Conservation (phyloP, 2,113 vertebrate genomes). For the Polyodon spathula region DNA sequence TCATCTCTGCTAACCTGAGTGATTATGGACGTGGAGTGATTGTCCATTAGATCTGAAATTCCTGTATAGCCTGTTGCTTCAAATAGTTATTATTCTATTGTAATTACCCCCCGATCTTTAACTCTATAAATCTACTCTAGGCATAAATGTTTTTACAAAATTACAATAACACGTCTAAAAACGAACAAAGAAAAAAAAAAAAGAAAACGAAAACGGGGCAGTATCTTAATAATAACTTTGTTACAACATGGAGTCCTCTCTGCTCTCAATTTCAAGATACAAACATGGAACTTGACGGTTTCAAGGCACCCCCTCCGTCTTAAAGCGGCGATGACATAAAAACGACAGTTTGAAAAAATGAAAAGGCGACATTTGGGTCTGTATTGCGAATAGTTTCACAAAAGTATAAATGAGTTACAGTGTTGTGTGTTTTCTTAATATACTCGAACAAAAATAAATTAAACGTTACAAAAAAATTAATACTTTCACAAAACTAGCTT, state of each 20-base stretch:
- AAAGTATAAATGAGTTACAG: too few species aligned
- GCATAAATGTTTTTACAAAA: conserved; percentile 3
- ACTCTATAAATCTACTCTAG: conserved; percentile 20
- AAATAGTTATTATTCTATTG: conserved; percentile 20
- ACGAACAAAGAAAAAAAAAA: conserved; percentile 11
- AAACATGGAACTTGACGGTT: conserved; percentile 62
- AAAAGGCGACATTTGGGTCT: too few species aligned
- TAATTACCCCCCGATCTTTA: conserved; percentile 15
- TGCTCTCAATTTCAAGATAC: conserved; percentile 62
- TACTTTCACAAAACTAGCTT: not conserved
- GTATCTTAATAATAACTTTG: conserved; percentile 49
- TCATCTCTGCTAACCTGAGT: conserved; percentile 66
- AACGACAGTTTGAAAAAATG: not conserved
- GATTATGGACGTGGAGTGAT: conserved; percentile 57
- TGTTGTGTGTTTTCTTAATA: too few species aligned
- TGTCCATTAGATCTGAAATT: conserved; percentile 57
- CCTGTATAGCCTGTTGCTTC: conserved; percentile 30
- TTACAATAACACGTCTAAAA: conserved; percentile 6
- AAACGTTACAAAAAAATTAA: not conserved
- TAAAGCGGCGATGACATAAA: conserved; percentile 49
- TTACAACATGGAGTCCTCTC: conserved; percentile 65
- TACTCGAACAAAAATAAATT: not conserved
- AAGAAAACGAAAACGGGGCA: conserved; percentile 7
- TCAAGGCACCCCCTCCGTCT: conserved; percentile 60
- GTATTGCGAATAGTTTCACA: too few species aligned